Evolutionary conservation across 2,888 invertebrate genomes (phyloP), one percentile per base, ranked within the genome.

Genomic region (Penaeus monodon): DNA sequence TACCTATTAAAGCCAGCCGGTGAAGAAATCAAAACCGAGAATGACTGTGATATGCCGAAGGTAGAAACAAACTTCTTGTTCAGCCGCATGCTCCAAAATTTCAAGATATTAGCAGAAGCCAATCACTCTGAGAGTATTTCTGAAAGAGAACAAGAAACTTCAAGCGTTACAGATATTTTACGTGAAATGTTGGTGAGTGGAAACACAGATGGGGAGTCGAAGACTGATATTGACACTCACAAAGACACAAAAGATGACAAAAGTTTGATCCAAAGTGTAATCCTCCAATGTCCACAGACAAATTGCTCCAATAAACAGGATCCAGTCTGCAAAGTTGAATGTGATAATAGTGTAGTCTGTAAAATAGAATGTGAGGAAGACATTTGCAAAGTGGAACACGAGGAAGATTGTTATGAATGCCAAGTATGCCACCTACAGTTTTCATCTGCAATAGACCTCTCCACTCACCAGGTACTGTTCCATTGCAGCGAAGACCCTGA

Each of bases 1-100:
- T 87, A 87, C 44, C 86, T 87, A 33, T 38, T 87, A 29, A 87
- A 87, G 77, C 83, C 86, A 64, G 74, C 86, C n/a, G 83, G 74
- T 24, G 86, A 82, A 38, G 83, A 87, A 66, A 79, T 78, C 17
- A 24, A 49, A 1, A 70, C 78, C 17, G 65, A 44, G 38, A 76
- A 79, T n/a, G 78, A 79, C 73, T 78, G 74, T 83, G 83, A 82
- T 73, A 80, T 87, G 44, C 86, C 86, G 24, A 87, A 83, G 63
- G 64, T 83, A 33, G 78, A 82, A 64, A 73, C 79, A 38, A 87
- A 74, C 73, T 87, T 87, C 64, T 44, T 87, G 38, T 87, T 87
- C 73, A 87, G 86, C 49, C 82, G 82, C 49, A 64, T 87, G 73
- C 68, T 87, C 29, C 86, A 83, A 33, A 87, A 87, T 63, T 87